These are phyloP conservation scores for Ceramica pisi DNA, from an alignment of 2,888 invertebrate genomes.

Conservation along the genomic window DNA sequence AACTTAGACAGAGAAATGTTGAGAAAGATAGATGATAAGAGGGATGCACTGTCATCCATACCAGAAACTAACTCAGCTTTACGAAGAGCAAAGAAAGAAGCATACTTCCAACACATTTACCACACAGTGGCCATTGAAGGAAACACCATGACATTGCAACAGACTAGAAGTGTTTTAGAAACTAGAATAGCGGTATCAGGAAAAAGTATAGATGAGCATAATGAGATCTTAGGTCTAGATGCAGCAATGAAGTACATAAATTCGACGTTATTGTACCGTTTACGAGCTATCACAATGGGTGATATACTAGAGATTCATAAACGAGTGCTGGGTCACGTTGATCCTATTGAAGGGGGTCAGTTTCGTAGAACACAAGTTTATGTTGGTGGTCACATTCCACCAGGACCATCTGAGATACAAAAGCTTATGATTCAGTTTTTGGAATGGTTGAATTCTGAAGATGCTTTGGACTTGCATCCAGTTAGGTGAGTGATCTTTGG, in stretches of 20 bases:
- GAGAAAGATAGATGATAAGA: slow-evolving; percentile 95
- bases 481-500: slow-evolving; percentile 90
- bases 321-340: slow-evolving; percentile 98
- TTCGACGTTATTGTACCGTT: slow-evolving; percentile 94
- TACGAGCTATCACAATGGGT: slow-evolving; percentile 94
- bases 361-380: slow-evolving; percentile 97
- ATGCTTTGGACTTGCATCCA: slow-evolving; percentile 96
- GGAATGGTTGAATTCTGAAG: slow-evolving; percentile 98
- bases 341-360: slow-evolving; percentile 97
- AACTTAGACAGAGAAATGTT: slow-evolving; percentile 96
- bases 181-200: slow-evolving; percentile 94
- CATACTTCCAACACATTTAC: slow-evolving; percentile 98
- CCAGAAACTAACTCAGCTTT: slow-evolving; percentile 95
- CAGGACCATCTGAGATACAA: slow-evolving; percentile 95
- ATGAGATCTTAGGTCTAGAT: slow-evolving; percentile 98
- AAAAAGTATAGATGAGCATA: slow-evolving; percentile 98
- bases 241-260: slow-evolving; percentile 98
- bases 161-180: slow-evolving; percentile 97
- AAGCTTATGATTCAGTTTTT: slow-evolving; percentile 96
- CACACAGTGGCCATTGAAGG: slow-evolving; percentile 99
- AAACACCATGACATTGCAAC: slow-evolving; percentile 98
- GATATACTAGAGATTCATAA: slow-evolving; percentile 98
- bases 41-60: slow-evolving; percentile 95
- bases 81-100: slow-evolving; percentile 97
- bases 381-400: slow-evolving; percentile 98